Evolutionary conservation across 2,888 invertebrate genomes (phyloP).

Genomic region (Chrysotoxum bicinctum): DNA sequence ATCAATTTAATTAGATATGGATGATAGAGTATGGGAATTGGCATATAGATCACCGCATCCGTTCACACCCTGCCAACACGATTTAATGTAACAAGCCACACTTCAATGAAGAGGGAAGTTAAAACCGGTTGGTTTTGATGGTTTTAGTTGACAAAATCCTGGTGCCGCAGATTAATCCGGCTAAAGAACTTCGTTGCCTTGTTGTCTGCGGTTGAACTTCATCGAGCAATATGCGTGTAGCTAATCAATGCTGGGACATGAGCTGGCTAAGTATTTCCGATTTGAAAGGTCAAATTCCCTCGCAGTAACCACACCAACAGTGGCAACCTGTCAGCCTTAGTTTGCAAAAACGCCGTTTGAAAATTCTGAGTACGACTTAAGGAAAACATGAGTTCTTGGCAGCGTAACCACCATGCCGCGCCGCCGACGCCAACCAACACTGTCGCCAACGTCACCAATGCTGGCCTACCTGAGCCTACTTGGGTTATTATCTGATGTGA

Average conservation of each 20-base stretch:
- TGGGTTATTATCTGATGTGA: slow-evolving; percentile 52
- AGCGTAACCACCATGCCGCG: too few species aligned
- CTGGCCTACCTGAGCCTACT: slow-evolving; percentile 26
- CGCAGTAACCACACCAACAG: slow-evolving; percentile 25
- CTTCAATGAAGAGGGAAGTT: slow-evolving; percentile 57
- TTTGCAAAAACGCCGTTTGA: slow-evolving; percentile 49
- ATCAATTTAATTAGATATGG: slow-evolving; percentile 56
- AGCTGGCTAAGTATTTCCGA: slow-evolving; percentile 64
- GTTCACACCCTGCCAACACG: slow-evolving; percentile 54
- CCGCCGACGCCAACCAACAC: neutral
- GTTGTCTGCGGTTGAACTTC: slow-evolving; percentile 58
- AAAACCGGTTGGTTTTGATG: slow-evolving; percentile 39
- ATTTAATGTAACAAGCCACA: slow-evolving; percentile 17
- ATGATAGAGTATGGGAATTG: slow-evolving; percentile 59
- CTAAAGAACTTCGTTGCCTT: slow-evolving; percentile 21
- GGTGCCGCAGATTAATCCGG: slow-evolving; percentile 45
- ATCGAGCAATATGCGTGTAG: slow-evolving; percentile 34
- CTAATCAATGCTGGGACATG: slow-evolving; percentile 32
- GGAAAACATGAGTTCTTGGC: neutral
- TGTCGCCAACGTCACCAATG: neutral
- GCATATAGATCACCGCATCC: slow-evolving; percentile 57
- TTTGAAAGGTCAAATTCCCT: slow-evolving; percentile 65
- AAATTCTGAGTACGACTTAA: slow-evolving; percentile 22
- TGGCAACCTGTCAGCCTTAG: slow-evolving; percentile 57
- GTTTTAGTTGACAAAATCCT: slow-evolving; percentile 57